Evolutionary conservation across 2,113 vertebrate species (phyloP).

Genomic region (Nycticryphes semicollaris): DNA sequence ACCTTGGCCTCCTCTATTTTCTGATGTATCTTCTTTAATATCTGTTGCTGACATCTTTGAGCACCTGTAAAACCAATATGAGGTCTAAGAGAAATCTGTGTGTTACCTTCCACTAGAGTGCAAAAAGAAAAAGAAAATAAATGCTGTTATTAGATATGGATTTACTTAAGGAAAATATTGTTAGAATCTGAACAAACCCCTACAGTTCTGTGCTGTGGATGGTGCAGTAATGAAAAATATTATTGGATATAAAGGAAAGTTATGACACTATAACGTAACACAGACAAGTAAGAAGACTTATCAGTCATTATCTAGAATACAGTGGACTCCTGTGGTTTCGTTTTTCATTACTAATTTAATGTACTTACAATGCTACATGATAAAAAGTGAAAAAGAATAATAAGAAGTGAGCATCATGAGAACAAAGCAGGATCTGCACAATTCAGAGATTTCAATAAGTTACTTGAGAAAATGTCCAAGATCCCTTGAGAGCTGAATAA

Average conservation of each 20-base stretch:
- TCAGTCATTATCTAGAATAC: conserved; percentile 33
- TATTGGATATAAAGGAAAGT: conserved; percentile 55
- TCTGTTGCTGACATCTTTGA: conserved; percentile 32
- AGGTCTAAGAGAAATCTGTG: conserved; percentile 35
- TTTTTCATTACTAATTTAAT: conserved; percentile 58
- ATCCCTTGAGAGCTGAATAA: conserved; percentile 24
- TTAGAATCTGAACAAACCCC: conserved; percentile 39
- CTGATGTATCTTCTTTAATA: conserved; percentile 58
- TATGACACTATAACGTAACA: conserved; percentile 31
- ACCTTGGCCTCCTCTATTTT: conserved; percentile 13
- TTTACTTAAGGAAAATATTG: conserved; percentile 57
- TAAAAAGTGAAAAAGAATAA: conserved; percentile 45
- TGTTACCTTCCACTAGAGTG: neutral
- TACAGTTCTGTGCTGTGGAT: conserved; percentile 24
- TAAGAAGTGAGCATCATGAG: neutral
- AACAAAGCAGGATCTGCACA: conserved; percentile 26
- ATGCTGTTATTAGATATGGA: conserved; percentile 48
- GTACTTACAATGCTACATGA: conserved; percentile 48
- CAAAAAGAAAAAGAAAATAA: conserved; percentile 31
- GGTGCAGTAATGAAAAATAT: conserved; percentile 38
- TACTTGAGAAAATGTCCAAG: conserved; percentile 5
- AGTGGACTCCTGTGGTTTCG: conserved; percentile 34
- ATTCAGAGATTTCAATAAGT: conserved; percentile 27
- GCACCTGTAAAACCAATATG: conserved; percentile 45
- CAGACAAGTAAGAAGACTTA: conserved; percentile 22